Evolutionary conservation across 2,113 vertebrate genomes (phyloP), one percentile per base, ranked within the genome.

Genomic region (Gopherus evgoodei): DNA sequence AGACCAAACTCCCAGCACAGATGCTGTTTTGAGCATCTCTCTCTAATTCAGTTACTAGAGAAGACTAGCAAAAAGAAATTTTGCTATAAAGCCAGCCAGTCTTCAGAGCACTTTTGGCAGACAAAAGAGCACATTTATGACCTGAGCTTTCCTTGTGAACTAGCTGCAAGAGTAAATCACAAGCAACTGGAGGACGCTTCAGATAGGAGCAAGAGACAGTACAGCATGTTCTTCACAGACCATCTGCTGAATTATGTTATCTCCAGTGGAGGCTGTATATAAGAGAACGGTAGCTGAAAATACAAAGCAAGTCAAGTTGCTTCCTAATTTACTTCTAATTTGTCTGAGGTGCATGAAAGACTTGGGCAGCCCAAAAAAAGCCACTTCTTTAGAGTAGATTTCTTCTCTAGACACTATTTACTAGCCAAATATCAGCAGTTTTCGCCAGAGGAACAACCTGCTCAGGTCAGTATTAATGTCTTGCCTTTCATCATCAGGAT

Each of bases 241-340:
- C 2, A 93, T 98, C 98, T 96, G 98, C 91, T 98, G 98, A 98
- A 98, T 97, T 98, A 98, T 98, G 98, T 72, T 0, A 12, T 98
- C 94, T 85, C 17, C 76, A 42, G 1, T 56, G 1, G 54, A 2
- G 38, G 47, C 47, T 49, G 47, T 49, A 49, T 49, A 49, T 11
- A 11, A 9, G 2, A 21, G 52, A 42, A 11, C 8, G n/a, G 42
- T 29, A 49, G 24, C 21, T n/a, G 35, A 38, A 69, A 38, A 69
- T 38, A 69, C 65, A 69, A 8, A n/a, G 31, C 31, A 31, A 62
- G 31, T 65, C 16, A 65, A 8, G 13, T 65, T 19, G 31, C 31
- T 65, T 35, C 31, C 62, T 65, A 65, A 6, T 65, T 65, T 65
- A 65, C 59, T 35, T 62, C 12, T 29, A 62, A 62, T 62, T 59